Evolutionary conservation across 2,113 vertebrate species (phyloP), one percentile per base, ranked within the genome.

Genomic region (Xyliphius kryptos): DNA sequence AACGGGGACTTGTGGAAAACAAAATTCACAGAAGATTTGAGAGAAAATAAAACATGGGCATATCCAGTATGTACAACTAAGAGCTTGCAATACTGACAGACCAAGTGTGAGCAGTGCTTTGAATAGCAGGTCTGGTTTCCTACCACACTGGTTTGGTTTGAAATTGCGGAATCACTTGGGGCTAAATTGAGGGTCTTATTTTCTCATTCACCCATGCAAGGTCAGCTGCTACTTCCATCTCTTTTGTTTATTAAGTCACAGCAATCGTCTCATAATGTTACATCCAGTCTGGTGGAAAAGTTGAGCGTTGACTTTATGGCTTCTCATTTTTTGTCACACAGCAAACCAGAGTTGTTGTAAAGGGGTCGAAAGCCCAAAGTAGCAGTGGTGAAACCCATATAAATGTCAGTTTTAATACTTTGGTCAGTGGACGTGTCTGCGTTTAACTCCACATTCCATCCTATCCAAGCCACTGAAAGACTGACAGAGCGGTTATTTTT

Each of bases 181-280:
- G 74, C 74, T 70, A 78, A 77, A 79, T 54, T 64, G 78, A 74
- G 46, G 46, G 71, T 73, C 73, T 58, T 63, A 67, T 66, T 38
- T 69, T 66, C 72, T 68, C 68, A 36, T 73, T 80, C 78, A 81
- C 63, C 73, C 79, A 4, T 79, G 69, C 60, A 68, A 68, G 70
- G 61, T 83, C 80, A 74, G 76, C 81, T 81, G 77, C 70, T 80
- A 76, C 72, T 78, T 77, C 79, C 71, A 83, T 84, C 64, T 68
- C 66, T 74, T 75, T 80, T 77, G 77, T 83, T 86, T 80, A 80
- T 82, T 74, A 80, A 79, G 70, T 78, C 55, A 53, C 58, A 54
- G 77, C 74, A 79, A 69, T 82, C 76, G 79, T 81, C 74, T 81
- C 77, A 71, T 79, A 76, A 81, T 79, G 81, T 80, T 71, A 70